Evolutionary conservation across 1,140 invertebrate species (phyloP), one percentile per base, ranked within the genome.

Genomic region (Drosophila simulans): DNA sequence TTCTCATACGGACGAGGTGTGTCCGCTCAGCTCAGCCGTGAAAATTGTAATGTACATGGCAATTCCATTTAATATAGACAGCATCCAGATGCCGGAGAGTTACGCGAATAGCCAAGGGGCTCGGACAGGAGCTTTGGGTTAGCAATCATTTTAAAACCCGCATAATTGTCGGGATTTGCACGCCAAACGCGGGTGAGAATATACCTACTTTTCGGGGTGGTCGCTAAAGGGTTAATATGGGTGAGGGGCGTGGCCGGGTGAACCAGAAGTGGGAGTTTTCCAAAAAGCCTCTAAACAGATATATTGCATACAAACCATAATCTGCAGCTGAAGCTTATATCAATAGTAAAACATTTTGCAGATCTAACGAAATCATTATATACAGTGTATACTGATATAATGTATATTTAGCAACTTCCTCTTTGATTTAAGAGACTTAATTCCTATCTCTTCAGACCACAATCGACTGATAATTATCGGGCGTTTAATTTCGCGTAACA

Each of bases 131-230:
- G 48, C 79, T 35, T 68, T 60, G 73, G 80, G 57, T 79, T 74
- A 78, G 72, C 80, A 84, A 85, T 85, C 69, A 75, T 79, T 86
- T 86, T 76, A 88, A 85, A 88, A 89, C 84, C 83, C 83, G 83
- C 84, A 88, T 88, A 88, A 88, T 88, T 88, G 83, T 89, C 83
- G 65, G 80, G 83, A 88, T 88, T 88, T 88, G 83, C 83, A 88
- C 83, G 84, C 84, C 84, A 63, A 63, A 10, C 53, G 48, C 66
- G 53, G 45, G 56, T 42, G 49, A 49, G 58, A 43, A 22, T 57
- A 59, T 56, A 10, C n/a, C 31, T 12, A 20, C 10, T n/a, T 10
- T 42, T 11, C 22, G 31, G 57, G 42, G 35, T 48, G 59, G 43
- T 45, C n/a, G 49, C 15, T 4, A 53, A 79, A 45, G 77, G 59